These are phyloP conservation scores for Cantharis lateralis DNA, from an alignment of 2,888 invertebrate species.

Conservation along the genomic window DNA sequence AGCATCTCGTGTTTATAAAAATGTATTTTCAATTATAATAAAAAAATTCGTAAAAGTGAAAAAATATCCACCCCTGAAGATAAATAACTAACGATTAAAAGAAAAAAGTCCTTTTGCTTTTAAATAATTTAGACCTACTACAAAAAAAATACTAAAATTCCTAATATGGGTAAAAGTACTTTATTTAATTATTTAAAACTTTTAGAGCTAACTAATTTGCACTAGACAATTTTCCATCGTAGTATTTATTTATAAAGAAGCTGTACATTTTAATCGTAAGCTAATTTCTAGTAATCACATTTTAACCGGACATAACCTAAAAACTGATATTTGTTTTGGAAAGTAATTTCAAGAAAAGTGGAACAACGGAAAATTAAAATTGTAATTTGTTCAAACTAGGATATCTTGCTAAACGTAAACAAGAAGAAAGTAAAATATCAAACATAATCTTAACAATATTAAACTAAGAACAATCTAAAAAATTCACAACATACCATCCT, in stretches of 20 bases:
- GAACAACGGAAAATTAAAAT: background rate
- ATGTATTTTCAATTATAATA: background rate
- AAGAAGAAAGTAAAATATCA: background rate
- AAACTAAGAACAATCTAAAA: conserved; percentile 2
- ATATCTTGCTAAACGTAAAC: background rate
- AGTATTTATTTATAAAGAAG: background rate
- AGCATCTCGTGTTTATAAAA: background rate
- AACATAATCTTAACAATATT: background rate
- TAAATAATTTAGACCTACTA: background rate
- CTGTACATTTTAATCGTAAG: background rate
- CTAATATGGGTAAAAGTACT: background rate
- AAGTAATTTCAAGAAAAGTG: background rate
- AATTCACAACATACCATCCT: conserved; percentile 66
- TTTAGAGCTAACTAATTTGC: background rate
- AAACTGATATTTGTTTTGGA: background rate
- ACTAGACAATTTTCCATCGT: background rate
- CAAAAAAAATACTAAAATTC: background rate
- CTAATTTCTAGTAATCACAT: background rate
- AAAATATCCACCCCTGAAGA: background rate
- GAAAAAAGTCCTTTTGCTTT: background rate
- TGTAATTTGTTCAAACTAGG: background rate
- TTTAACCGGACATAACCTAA: conserved; percentile 5
- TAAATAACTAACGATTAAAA: background rate
- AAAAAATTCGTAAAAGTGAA: background rate
- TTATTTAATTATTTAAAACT: background rate